Evolutionary conservation across 1,140 invertebrate species (phyloP).

Genomic region (Panagrolaimus sp.): DNA sequence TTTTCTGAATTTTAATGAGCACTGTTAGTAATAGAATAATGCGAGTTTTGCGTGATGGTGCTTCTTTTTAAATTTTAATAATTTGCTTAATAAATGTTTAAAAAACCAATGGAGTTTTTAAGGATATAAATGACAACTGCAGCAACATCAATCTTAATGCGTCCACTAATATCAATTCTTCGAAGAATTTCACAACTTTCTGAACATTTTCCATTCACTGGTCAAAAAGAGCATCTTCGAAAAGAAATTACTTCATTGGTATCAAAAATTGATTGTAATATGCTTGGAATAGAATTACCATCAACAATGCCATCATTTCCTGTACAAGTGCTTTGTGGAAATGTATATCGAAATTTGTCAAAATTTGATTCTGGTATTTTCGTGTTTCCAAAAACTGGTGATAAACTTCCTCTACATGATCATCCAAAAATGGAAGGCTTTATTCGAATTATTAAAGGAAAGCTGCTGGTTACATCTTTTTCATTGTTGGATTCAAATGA

Average conservation of each 20-base stretch:
- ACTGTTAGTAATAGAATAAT: too few relatives aligned
- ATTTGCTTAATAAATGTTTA: too few relatives aligned
- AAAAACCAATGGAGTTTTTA: too few relatives aligned
- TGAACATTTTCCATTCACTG: background rate
- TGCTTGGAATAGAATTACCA: background rate
- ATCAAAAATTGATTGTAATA: background rate
- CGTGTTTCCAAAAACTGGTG: constrained; percentile 30
- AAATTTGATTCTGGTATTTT: constrained; percentile 30
- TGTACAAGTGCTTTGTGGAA: background rate
- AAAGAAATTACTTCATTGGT: background rate
- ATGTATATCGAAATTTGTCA: background rate
- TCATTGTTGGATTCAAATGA: constrained; percentile 30
- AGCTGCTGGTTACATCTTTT: constrained; percentile 26
- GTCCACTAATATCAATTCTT: too few relatives aligned
- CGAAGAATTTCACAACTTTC: background rate
- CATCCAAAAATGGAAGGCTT: constrained; percentile 43
- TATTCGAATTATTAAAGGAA: constrained; percentile 27
- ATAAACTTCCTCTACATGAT: constrained; percentile 36
- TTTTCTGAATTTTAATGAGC: too few relatives aligned
- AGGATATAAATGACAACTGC: too few relatives aligned
- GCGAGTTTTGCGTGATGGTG: too few relatives aligned
- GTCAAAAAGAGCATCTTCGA: background rate
- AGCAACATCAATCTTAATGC: too few relatives aligned
- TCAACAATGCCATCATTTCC: background rate
- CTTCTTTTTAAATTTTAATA: too few relatives aligned